Evolutionary conservation across 2,888 invertebrate genomes (phyloP).

Genomic region (Leptopilina syphax): DNA sequence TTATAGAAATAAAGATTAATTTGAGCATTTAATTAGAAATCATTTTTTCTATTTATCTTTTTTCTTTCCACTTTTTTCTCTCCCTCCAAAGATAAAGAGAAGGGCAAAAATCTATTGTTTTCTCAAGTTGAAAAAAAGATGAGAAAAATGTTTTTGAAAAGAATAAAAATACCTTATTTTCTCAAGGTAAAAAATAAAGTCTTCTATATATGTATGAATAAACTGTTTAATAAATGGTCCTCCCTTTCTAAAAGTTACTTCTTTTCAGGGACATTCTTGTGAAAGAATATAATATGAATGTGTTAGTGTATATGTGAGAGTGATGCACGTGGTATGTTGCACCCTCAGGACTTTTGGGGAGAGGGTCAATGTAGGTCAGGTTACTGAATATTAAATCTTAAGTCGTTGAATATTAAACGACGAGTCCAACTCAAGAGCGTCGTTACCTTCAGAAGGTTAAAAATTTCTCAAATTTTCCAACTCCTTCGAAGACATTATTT

Average conservation of each 20-base stretch:
- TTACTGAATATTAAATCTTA: conserved; percentile 55
- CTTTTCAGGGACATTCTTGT: conserved; percentile 38
- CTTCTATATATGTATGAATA: conserved; percentile 57
- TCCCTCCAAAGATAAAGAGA: neutral
- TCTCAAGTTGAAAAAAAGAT: neutral
- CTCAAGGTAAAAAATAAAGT: conserved; percentile 55
- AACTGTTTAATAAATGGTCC: conserved; percentile 64
- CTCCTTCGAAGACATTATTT: neutral
- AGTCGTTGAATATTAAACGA: conserved; percentile 58
- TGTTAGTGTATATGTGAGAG: neutral
- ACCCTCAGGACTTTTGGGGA: conserved; percentile 39
- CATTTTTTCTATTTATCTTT: neutral
- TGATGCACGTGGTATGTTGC: conserved; percentile 24
- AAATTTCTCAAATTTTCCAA: neutral
- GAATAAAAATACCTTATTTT: conserved; percentile 51
- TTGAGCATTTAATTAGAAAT: no score
- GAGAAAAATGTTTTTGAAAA: neutral
- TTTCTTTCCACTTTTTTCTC: neutral
- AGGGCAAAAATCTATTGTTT: neutral
- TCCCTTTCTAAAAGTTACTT: conserved; percentile 11
- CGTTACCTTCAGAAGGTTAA: conserved; percentile 25
- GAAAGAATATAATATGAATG: neutral
- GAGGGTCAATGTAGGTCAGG: conserved; percentile 51
- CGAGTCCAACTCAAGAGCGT: conserved; percentile 45
- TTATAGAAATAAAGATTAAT: no score